A percentile compares a stretch with the other conserved stretches of the same genome.
Evolutionary conservation across 2,888 invertebrate species (phyloP).

Genomic region (Oscheius onirici): DNA sequence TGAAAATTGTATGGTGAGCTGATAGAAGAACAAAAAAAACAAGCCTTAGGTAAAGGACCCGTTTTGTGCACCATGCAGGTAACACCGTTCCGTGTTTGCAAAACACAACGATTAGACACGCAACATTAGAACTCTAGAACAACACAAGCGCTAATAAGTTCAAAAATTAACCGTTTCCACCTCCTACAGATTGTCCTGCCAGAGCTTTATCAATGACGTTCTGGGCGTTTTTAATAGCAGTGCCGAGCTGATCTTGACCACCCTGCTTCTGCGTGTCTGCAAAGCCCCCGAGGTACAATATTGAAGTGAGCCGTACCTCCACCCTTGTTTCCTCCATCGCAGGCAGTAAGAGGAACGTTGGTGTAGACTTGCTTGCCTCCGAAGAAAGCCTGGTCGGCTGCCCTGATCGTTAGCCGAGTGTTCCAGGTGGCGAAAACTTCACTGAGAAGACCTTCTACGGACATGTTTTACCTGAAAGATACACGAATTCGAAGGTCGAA

Average conservation of each 20-base stretch:
- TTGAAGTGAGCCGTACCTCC: conserved; percentile 3
- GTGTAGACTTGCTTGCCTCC: conserved; percentile 56
- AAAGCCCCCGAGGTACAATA: not conserved
- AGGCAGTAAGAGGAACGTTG: conserved; percentile 32
- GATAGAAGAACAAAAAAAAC: not conserved
- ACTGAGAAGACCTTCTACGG: conserved; percentile 56
- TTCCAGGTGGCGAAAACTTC: conserved; percentile 50
- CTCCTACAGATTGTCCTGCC: conserved; percentile 17
- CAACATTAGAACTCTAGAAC: not conserved
- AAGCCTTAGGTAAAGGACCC: not conserved
- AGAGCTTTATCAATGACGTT: conserved; percentile 33
- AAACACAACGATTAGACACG: not conserved
- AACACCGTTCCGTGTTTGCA: too few relatives aligned
- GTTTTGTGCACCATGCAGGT: too few relatives aligned
- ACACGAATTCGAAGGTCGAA: not conserved
- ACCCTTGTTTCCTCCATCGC: conserved; percentile 8
- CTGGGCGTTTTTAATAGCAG: conserved; percentile 27
- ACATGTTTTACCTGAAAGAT: conserved; percentile 49
- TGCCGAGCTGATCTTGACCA: conserved; percentile 11
- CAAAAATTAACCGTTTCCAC: conserved; percentile 33
- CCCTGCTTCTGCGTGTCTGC: conserved; percentile 8
- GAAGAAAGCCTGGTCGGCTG: conserved; percentile 56
- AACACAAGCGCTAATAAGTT: not conserved
- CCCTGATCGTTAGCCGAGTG: conserved; percentile 42
- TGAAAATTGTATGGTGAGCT: not conserved